phyloP scores from a whole-genome alignment of 1,140 invertebrate species.

The Nasonia vitripennis region DNA sequence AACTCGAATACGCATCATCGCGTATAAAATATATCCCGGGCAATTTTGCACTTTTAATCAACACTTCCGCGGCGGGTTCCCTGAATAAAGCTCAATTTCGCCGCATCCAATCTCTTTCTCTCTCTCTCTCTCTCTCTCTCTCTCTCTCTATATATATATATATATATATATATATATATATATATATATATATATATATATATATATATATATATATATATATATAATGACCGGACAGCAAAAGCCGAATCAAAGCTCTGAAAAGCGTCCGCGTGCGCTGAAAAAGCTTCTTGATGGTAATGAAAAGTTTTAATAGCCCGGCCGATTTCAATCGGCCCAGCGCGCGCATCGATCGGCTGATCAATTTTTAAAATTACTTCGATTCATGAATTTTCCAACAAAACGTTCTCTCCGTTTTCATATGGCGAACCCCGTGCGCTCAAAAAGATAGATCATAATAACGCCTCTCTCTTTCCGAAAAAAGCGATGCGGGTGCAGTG shows the following conservation, averaged over 20 bases:
- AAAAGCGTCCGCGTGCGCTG: neutral
- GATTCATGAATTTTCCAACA: conserved; percentile 43
- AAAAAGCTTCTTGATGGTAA: neutral
- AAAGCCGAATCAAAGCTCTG: neutral
- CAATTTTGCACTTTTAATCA: too few relatives aligned
- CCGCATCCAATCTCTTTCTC: neutral
- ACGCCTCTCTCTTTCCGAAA: neutral
- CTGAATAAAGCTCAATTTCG: too few relatives aligned
- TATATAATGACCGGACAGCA: neutral
- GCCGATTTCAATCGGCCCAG: neutral
- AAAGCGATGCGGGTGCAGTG: neutral
- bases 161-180: neutral
- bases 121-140: too few relatives aligned
- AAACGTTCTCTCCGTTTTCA: neutral
- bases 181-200: neutral
- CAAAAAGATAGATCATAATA: neutral
- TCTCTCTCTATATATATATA: neutral
- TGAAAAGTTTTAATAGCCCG: neutral
- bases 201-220: neutral
- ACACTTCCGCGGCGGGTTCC: too few relatives aligned
- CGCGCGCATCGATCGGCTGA: conserved; percentile 49
- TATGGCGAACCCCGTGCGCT: neutral
- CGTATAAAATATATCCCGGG: too few relatives aligned
- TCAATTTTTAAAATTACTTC: conserved; percentile 58
- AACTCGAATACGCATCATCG: too few relatives aligned